Evolutionary conservation across 2,888 invertebrate species (phyloP).

Genomic region (Ophioninae sp.): DNA sequence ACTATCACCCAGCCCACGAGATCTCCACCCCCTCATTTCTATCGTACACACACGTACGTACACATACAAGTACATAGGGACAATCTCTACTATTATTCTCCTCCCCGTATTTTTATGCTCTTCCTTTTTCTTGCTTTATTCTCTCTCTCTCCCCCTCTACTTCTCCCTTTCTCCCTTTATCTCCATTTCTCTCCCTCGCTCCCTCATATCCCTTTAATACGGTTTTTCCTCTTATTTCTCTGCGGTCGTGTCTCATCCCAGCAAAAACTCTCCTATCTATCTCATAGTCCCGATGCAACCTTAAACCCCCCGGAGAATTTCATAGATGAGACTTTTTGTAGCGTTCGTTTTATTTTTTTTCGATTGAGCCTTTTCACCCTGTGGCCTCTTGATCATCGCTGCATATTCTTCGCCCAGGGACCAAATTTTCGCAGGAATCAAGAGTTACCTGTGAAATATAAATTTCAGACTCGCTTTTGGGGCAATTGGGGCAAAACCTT

Average conservation of each 20-base stretch:
- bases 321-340: constrained; percentile 19
- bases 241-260: constrained; percentile 32
- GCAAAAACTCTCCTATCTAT: constrained; percentile 39
- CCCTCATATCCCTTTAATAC: constrained; percentile 8
- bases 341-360: background rate
- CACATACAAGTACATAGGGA: constrained; percentile 13
- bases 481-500: too few species aligned
- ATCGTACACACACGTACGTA: constrained; percentile 5
- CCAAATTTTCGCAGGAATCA: constrained; percentile 10
- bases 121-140: too few species aligned
- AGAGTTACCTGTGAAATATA: constrained; percentile 11
- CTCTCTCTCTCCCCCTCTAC: constrained; percentile 67
- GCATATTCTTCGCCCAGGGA: background rate
- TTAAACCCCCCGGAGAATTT: constrained; percentile 47
- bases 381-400: background rate
- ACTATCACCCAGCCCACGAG: constrained; percentile 77
- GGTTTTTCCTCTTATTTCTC: constrained; percentile 35
- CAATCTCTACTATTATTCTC: constrained; percentile 60
- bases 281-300: constrained; percentile 11
- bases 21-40: constrained; percentile 67
- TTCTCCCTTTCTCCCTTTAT: constrained; percentile 17
- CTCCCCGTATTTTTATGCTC: constrained; percentile 71
- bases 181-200: constrained; percentile 12
- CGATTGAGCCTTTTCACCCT: constrained; percentile 30
- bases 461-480: constrained; percentile 6